Percentiles rank a stretch among this genome's conserved stretches.
phyloP scores from a whole-genome alignment of 2,797 vertebrate species.

The Ataeniobius toweri region DNA sequence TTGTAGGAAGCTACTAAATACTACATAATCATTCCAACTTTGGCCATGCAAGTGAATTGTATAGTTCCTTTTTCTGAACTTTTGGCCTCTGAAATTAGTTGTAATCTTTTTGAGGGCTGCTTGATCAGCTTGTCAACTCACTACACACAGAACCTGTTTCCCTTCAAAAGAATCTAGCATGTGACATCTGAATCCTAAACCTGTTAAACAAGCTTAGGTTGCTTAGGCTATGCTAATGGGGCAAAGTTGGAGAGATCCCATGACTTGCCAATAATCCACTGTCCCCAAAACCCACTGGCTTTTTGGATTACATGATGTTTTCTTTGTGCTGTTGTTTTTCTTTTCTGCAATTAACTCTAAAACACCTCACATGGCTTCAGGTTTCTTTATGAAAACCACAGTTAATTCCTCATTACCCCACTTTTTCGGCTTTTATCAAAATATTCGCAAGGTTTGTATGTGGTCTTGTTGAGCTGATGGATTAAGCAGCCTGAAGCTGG shows the following conservation, averaged over 20 bases:
- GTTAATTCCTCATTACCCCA: constrained; percentile 76
- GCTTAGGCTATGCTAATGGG: constrained; percentile 69
- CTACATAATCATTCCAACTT: constrained; percentile 2
- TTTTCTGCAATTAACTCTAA: constrained; percentile 56
- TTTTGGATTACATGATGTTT: constrained; percentile 71
- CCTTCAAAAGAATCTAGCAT: constrained; percentile 67
- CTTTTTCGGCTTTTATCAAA: constrained; percentile 60
- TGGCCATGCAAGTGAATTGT: constrained; percentile 26
- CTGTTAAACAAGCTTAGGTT: constrained; percentile 79
- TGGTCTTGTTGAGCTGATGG: constrained; percentile 51
- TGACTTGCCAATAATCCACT: constrained; percentile 78
- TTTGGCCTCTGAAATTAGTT: constrained; percentile 60
- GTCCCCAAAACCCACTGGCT: constrained; percentile 51
- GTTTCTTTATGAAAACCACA: constrained; percentile 61
- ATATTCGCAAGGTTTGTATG: constrained; percentile 56
- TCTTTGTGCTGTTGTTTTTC: constrained; percentile 62
- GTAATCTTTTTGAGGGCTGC: constrained; percentile 70
- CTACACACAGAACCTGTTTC: constrained; percentile 51
- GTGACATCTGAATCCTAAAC: constrained; percentile 78
- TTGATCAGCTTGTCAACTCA: constrained; percentile 75
- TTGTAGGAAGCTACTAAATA: neutral
- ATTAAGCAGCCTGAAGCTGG: constrained; percentile 34
- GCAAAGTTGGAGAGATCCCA: constrained; percentile 72
- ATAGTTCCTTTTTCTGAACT: constrained; percentile 21
- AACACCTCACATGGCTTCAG: constrained; percentile 35